Conservation (phyloP, 2,888 invertebrate species). For the Pristionchus entomophagus region DNA sequence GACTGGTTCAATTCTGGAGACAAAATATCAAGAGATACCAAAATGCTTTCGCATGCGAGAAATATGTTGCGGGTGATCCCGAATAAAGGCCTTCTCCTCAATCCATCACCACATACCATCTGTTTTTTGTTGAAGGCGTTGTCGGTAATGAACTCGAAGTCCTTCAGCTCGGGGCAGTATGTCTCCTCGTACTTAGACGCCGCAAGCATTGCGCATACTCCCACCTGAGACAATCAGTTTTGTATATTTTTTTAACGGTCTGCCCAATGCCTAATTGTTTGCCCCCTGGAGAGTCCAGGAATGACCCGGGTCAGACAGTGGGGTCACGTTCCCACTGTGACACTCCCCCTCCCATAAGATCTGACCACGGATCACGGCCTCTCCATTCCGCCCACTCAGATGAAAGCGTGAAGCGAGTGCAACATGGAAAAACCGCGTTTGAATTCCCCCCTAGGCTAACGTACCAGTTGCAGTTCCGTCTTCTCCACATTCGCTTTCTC, state of each 20-base stretch:
- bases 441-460: too few relatives aligned
- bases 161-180: conserved; percentile 87
- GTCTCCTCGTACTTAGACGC: conserved; percentile 97
- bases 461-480: conserved; percentile 60
- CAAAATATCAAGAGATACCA: too few relatives aligned
- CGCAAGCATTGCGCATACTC: conserved; percentile 82
- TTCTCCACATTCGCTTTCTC: conserved; percentile 77
- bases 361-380: too few relatives aligned
- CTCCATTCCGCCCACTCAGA: too few relatives aligned
- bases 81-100: not conserved
- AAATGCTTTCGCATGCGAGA: too few relatives aligned
- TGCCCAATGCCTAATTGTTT: conserved; percentile 2
- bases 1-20: too few relatives aligned
- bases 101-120: conserved; percentile 60
- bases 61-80: too few relatives aligned
- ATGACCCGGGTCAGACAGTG: not conserved
- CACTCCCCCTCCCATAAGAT: not conserved
- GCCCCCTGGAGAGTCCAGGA: not conserved
- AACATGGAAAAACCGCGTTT: too few relatives aligned
- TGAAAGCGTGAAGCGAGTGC: too few relatives aligned
- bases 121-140: conserved; percentile 85
- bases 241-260: too few relatives aligned
- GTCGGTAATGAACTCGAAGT: conserved; percentile 93
- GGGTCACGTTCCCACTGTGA: not conserved
- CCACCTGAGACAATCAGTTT: conserved; percentile 12